These are phyloP conservation scores for Aphaenogaster ashmeadi DNA, from an alignment of 1,140 invertebrate species.

Conservation along the genomic window DNA sequence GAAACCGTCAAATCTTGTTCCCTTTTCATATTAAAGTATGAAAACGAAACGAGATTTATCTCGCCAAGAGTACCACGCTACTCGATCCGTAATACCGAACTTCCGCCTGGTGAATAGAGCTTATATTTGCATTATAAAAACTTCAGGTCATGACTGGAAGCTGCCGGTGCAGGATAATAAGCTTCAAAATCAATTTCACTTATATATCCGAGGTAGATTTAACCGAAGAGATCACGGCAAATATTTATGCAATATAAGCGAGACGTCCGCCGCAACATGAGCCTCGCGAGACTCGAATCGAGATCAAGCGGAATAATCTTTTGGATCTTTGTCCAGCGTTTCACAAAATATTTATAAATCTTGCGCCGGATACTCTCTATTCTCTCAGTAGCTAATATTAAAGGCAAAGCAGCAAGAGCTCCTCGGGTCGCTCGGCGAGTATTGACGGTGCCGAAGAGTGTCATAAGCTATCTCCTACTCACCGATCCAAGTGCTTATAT, in stretches of 20 bases:
- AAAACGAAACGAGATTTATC: conserved; percentile 4
- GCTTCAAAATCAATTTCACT: background rate
- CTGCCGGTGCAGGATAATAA: background rate
- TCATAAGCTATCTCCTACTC: conserved; percentile 22
- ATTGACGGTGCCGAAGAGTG: background rate
- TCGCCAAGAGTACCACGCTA: background rate
- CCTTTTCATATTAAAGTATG: conserved; percentile 1
- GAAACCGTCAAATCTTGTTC: background rate
- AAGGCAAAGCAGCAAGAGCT: conserved; percentile 2
- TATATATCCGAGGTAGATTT: background rate
- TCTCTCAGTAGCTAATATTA: background rate
- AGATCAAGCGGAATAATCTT: background rate
- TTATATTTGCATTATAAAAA: conserved; percentile 32
- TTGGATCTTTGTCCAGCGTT: background rate
- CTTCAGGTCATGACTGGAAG: background rate
- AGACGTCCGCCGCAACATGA: background rate
- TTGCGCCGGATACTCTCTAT: background rate
- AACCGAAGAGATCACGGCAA: background rate
- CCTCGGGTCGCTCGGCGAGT: background rate
- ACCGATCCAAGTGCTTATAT: conserved; percentile 35
- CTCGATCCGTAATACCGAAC: background rate
- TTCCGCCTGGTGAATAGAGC: background rate
- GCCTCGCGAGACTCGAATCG: background rate
- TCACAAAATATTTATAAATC: background rate
- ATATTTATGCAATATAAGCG: conserved; percentile 11